phyloP scores from a whole-genome alignment of 2,888 invertebrate genomes.

The Bruchidius siliquastri region DNA sequence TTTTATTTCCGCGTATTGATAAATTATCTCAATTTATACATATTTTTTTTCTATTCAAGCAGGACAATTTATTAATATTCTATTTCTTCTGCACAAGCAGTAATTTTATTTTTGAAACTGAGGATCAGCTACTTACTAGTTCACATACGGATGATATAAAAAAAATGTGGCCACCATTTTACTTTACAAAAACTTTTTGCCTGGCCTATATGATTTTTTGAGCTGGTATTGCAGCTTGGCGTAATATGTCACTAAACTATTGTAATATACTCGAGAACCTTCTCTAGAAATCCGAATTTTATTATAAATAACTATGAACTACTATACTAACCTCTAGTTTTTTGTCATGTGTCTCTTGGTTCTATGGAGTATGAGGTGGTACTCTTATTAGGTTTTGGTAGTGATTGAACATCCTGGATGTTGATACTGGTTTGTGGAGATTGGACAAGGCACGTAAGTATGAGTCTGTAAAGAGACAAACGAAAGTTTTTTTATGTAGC shows the following conservation, averaged over 20 bases:
- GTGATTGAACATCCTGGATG: background rate
- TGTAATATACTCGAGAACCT: slow-evolving; percentile 42
- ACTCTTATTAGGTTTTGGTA: slow-evolving; percentile 6
- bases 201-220: background rate
- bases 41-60: too few relatives aligned
- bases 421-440: too few relatives aligned
- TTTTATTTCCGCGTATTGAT: too few relatives aligned
- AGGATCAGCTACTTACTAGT: too few relatives aligned
- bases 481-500: too few relatives aligned
- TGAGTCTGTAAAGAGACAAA: too few relatives aligned
- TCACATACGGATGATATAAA: too few relatives aligned
- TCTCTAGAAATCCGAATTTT: slow-evolving; percentile 49
- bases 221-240: slow-evolving; percentile 28
- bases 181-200: background rate
- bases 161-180: background rate
- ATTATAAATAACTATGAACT: slow-evolving; percentile 33
- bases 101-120: too few relatives aligned
- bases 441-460: too few relatives aligned
- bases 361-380: slow-evolving; percentile 21
- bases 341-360: slow-evolving; percentile 32
- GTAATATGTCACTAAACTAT: slow-evolving; percentile 37
- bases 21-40: too few relatives aligned
- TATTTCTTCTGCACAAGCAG: too few relatives aligned
- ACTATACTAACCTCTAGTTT: slow-evolving; percentile 34
- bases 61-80: too few relatives aligned